Evolutionary conservation across 2,888 invertebrate species (phyloP), one percentile per base, ranked within the genome.

Genomic region (Ariolimax columbianus): DNA sequence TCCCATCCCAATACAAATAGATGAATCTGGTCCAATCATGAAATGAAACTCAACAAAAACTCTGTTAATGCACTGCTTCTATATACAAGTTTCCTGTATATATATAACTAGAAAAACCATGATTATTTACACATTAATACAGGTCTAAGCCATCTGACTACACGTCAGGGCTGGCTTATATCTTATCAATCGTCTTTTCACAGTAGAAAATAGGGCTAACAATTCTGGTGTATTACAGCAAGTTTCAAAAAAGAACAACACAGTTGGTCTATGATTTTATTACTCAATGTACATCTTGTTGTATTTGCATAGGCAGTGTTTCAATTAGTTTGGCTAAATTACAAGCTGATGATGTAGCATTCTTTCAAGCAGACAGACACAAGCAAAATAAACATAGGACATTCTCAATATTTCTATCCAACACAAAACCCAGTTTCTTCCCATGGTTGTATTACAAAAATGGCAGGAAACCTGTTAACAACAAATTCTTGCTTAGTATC

Each of bases 301-400:
- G 68, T 80, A 83, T 77, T 83, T 83, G 83, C 83, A 83, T 83
- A 83, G 83, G 83, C 83, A 83, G 83, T 83, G 83, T 77, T 77
- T 63, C 33, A 83, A 68, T 30, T 33, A 43, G n/a, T 30, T 77
- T 83, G 77, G 77, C 82, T 82, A 82, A 40, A 82, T 75, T 82
- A 81, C 81, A 81, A 30, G 81, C 36, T 66, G 14, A 38, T 47
- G n/a, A 51, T n/a, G 38, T n/a, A 17, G n/a, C 59, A 59, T n/a
- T n/a, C 4, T n/a, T 38, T 78, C 78, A 38, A 78, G 63, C 23
- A 23, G 66, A 33, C 33, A 30, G 66, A 66, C 66, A 66, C 1
- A 3, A 66, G 66, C 33, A 33, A 66, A 33, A 36, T 23, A 14
- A n/a, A 66, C 3, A 63, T 9, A 63, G 26, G n/a, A 63, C 59